Evolutionary conservation across 2,888 invertebrate species (phyloP).

Genomic region (Troilus luridus): DNA sequence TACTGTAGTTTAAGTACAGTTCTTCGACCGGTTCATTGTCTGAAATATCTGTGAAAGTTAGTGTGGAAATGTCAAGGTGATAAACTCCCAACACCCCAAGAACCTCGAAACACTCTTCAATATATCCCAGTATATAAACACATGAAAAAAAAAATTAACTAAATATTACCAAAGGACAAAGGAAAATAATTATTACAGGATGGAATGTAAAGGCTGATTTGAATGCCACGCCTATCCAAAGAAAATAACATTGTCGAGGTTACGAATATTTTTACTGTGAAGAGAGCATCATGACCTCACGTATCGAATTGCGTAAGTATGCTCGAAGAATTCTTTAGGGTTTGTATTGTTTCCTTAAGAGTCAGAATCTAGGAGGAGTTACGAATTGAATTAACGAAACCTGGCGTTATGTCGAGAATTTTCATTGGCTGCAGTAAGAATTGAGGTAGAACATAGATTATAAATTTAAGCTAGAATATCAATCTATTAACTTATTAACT

Average conservation of each 20-base stretch:
- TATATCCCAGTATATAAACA: not conserved
- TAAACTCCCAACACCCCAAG: not conserved
- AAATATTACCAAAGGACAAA: not conserved
- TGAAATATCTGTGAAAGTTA: constrained; percentile 30
- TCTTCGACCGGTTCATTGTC: not conserved
- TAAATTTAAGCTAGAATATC: not conserved
- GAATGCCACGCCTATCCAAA: not conserved
- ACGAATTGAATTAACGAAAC: not conserved
- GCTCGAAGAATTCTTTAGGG: not conserved
- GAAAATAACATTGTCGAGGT: not conserved
- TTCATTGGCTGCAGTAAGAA: not conserved
- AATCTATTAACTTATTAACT: not conserved
- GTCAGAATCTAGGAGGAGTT: not conserved
- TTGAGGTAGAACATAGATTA: not conserved
- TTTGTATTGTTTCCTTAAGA: not conserved
- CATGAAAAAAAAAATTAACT: not conserved
- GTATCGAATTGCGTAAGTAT: not conserved
- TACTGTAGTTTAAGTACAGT: not conserved
- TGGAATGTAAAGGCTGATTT: not conserved
- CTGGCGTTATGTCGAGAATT: not conserved
- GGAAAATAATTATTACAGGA: not conserved
- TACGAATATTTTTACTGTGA: not conserved
- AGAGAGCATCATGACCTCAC: not conserved
- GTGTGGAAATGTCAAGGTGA: constrained; percentile 40
- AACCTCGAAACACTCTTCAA: not conserved